phyloP scores from a whole-genome alignment of 1,140 invertebrate genomes.

The Dendrolimus punctatus region DNA sequence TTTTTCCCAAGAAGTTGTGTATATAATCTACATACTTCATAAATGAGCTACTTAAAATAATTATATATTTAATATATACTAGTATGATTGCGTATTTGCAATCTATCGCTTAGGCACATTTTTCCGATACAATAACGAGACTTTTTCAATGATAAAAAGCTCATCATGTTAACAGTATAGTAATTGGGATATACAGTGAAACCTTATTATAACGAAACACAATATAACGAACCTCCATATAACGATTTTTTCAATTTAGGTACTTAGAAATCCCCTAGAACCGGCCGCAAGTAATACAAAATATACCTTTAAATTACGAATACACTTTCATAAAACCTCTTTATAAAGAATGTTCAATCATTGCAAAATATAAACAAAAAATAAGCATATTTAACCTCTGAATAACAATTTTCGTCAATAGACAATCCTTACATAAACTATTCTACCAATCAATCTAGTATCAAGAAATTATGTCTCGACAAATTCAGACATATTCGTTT shows the following conservation, averaged over 20 bases:
- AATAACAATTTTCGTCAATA: too few species aligned
- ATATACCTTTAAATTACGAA: not conserved
- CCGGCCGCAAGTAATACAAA: not conserved
- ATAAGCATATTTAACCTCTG: not conserved
- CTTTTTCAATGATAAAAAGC: not conserved
- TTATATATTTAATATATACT: not conserved
- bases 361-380: not conserved
- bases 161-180: not conserved
- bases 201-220: too few species aligned
- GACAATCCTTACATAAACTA: too few species aligned
- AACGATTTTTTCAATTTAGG: too few species aligned
- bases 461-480: too few species aligned
- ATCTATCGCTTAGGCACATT: constrained; percentile 17
- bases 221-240: too few species aligned
- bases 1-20: too few species aligned
- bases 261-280: too few species aligned
- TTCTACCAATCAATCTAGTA: too few species aligned
- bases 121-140: not conserved
- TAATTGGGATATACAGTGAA: too few species aligned
- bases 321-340: not conserved
- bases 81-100: constrained; percentile 7
- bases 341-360: not conserved
- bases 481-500: too few species aligned
- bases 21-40: not conserved
- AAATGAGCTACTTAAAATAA: constrained; percentile 1